phyloP scores from a whole-genome alignment of 2,888 invertebrate genomes.

The Nemoura dubitans region DNA sequence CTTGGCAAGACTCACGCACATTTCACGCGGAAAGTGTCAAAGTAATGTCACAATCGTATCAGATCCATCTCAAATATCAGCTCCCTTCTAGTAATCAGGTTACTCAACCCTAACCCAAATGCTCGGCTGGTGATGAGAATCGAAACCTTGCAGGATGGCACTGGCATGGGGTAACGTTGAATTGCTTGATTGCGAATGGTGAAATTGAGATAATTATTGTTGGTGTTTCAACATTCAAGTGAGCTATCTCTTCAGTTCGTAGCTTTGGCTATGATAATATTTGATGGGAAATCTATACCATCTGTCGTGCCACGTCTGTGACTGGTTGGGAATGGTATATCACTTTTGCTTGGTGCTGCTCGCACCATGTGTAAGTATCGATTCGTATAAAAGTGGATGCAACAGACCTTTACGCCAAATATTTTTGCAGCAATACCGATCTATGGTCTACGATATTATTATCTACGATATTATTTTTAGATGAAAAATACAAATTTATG shows the following conservation, averaged over 20 bases:
- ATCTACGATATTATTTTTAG: no score
- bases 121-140: background rate
- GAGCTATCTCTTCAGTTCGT: background rate
- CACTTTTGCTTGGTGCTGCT: background rate
- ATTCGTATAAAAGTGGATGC: background rate
- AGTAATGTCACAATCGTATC: background rate
- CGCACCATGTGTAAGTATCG: background rate
- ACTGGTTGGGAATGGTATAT: background rate
- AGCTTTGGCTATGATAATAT: background rate
- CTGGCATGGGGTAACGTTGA: background rate
- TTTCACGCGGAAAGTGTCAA: background rate
- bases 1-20: background rate
- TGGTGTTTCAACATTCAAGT: background rate
- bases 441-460: no score
- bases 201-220: constrained; percentile 3
- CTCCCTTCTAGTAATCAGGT: background rate
- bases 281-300: background rate
- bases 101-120: background rate
- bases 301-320: background rate
- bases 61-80: background rate
- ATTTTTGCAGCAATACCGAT: background rate
- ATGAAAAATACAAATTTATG: no score
- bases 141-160: background rate
- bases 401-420: background rate
- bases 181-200: background rate